A percentile compares a stretch with the other conserved stretches of the same genome.
These are phyloP conservation scores for Lacerta agilis DNA, from an alignment of 2,797 vertebrate species.

Conservation along the genomic window DNA sequence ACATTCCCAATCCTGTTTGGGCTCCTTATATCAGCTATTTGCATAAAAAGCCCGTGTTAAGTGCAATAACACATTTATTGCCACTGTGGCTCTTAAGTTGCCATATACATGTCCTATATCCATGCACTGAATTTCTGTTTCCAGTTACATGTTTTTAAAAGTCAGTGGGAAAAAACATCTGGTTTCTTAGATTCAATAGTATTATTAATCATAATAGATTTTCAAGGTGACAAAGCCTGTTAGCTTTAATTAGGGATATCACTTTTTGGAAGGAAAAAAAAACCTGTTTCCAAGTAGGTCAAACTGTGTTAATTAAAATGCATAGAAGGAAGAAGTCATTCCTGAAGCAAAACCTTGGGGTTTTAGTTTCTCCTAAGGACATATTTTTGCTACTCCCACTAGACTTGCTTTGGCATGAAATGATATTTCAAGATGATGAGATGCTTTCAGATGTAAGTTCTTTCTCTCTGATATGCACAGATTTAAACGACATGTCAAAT, in stretches of 20 bases:
- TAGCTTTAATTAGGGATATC: constrained; percentile 18
- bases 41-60: constrained; percentile 15
- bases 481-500: constrained; percentile 14
- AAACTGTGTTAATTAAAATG: constrained; percentile 44
- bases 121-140: neutral
- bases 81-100: constrained; percentile 33
- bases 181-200: constrained; percentile 24
- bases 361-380: neutral
- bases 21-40: neutral
- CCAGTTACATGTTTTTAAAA: constrained; percentile 8
- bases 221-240: constrained; percentile 23
- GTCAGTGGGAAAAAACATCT: neutral
- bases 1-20: no score
- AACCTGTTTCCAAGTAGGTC: neutral
- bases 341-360: neutral
- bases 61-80: constrained; percentile 31
- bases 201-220: neutral
- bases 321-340: constrained; percentile 44
- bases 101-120: neutral
- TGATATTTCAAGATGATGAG: neutral
- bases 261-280: neutral
- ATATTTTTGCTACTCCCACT: neutral
- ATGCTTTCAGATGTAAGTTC: neutral
- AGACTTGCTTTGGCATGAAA: neutral
- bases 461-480: constrained; percentile 52